These are phyloP conservation scores for Porites evermanni DNA, from an alignment of 92 coral and sea anemone species.

Conservation along the genomic window DNA sequence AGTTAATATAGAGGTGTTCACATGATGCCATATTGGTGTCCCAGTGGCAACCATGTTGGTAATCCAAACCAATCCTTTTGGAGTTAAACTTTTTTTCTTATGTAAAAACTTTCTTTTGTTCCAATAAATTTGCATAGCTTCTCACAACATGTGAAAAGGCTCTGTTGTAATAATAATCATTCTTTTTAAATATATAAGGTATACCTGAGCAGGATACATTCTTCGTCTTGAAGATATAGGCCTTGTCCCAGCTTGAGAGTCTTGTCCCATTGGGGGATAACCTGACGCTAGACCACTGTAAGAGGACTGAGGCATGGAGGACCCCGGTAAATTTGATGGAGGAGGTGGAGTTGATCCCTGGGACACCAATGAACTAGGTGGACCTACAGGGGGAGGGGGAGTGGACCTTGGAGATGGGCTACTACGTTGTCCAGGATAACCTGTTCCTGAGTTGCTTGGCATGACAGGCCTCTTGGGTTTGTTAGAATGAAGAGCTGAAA, in stretches of 20 bases:
- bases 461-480: slow-evolving; percentile 84
- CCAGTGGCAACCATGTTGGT: too few relatives aligned
- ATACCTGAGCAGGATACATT: slow-evolving; percentile 83
- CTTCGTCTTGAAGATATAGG: slow-evolving; percentile 69
- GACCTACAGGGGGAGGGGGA: slow-evolving; percentile 63
- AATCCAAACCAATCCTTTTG: too few relatives aligned
- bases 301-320: slow-evolving; percentile 7
- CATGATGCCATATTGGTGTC: too few relatives aligned
- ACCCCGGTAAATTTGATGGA: slow-evolving; percentile 25
- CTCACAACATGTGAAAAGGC: too few relatives aligned
- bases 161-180: too few relatives aligned
- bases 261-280: slow-evolving; percentile 35
- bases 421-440: slow-evolving; percentile 63
- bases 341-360: slow-evolving; percentile 35
- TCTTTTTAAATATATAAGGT: too few relatives aligned
- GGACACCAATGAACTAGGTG: background rate
- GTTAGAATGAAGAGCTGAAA: slow-evolving; percentile 87
- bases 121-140: too few relatives aligned
- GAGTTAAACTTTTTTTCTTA: too few relatives aligned
- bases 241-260: slow-evolving; percentile 44
- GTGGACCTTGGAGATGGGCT: slow-evolving; percentile 65
- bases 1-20: too few relatives aligned
- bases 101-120: too few relatives aligned
- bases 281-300: slow-evolving; percentile 15
- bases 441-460: slow-evolving; percentile 40